Base-by-base conservation (phyloP, 2,113 vertebrate species). In the Macquaria ambigua region DNA sequence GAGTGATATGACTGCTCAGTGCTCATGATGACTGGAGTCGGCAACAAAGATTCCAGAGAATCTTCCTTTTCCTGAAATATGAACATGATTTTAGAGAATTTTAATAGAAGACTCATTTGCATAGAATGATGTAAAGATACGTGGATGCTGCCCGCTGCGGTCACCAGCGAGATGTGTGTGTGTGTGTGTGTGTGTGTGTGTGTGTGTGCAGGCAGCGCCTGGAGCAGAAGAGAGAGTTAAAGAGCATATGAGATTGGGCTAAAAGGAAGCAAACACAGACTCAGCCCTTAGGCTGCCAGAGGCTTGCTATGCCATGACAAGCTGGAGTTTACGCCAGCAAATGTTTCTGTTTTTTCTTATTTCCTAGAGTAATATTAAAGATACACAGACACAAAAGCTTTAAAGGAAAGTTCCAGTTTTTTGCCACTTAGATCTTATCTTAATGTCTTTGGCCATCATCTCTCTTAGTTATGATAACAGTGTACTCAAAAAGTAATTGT, bases 261-360 rank as follows among this genome's bases (percentile, higher is more conserved):
- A 46, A 83, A 84, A 83, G 72, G 86, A 88, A 87, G 77, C 87
- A 90, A 90, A 93, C 88, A 86, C 83, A 78, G 81, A 77, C 69
- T 85, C 21, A 68, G 74, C 68, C 79, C 21, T 74, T 14, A 81
- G 83, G 79, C 72, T 78, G 85, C 64, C 77, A 68, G 37, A 72
- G 73, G 58, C 79, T 67, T 10, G 64, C 70, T 71, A 37, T 7
- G 41, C 75, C 6, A 1, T 73, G 21, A 84, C 53, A 85, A 79
- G 52, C 82, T 78, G n/a, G 39, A 67, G 46, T 77, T 77, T 68
- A 74, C 20, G 67, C 23, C 50, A 70, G 53, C 53, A 66, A 14
- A 8, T 58, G 0, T 79, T 68, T 63, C 15, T 48, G 2, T 81
- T 70, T 62, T 20, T 53, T n/a, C 7, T 3, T 25, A 4, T 79